Conservation (phyloP, 1,140 invertebrate genomes). For the Habropoda laboriosa region DNA sequence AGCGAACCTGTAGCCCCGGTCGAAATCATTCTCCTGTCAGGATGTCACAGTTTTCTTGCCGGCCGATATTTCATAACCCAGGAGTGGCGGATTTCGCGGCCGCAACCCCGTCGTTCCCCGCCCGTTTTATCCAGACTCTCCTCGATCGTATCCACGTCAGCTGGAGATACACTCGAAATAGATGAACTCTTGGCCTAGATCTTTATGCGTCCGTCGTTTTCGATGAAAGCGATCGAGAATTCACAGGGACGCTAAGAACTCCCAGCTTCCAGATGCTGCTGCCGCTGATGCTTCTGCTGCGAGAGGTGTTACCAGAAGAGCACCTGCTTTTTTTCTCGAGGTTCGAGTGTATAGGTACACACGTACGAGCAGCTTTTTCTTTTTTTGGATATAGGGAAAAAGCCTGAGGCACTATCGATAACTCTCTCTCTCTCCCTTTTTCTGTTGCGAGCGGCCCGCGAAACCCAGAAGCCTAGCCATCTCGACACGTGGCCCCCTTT, state of each 20-base stretch:
- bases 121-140: conserved; percentile 71
- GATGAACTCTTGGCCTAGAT: conserved; percentile 82
- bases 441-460: not conserved
- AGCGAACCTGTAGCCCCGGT: not conserved
- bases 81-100: conserved; percentile 58
- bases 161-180: conserved; percentile 78
- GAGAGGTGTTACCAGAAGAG: too few relatives aligned
- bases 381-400: conserved; percentile 58
- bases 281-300: too few relatives aligned
- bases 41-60: conserved; percentile 31
- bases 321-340: too few relatives aligned
- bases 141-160: conserved; percentile 77
- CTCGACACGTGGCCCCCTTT: conserved; percentile 24
- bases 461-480: conserved; percentile 42
- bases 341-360: too few relatives aligned
- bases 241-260: conserved; percentile 45
- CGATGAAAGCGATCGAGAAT: conserved; percentile 52
- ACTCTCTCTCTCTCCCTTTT: not conserved
- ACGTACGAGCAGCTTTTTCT: too few relatives aligned
- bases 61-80: conserved; percentile 43
- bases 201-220: conserved; percentile 62
- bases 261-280: not conserved
- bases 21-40: conserved; percentile 31
- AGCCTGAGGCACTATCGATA: conserved; percentile 34
- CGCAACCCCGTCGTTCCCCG: conserved; percentile 4